phyloP scores from a whole-genome alignment of 2,113 vertebrate genomes.

The Pluvianellus socialis region DNA sequence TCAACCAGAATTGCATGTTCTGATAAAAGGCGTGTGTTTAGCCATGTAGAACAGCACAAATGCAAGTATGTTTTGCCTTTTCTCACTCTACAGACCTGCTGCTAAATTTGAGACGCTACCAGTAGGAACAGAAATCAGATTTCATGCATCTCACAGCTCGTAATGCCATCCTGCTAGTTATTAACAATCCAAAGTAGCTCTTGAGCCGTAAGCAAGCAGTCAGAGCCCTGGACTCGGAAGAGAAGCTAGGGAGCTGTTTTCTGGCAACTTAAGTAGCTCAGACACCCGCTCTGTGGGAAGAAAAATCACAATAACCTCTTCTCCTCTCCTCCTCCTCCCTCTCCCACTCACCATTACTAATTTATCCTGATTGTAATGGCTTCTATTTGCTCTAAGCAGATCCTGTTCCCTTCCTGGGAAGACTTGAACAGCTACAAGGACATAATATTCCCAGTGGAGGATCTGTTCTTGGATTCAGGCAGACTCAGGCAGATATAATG shows the following conservation, averaged over 20 bases:
- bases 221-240: background rate
- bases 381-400: conserved; percentile 31
- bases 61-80: background rate
- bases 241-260: background rate
- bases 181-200: background rate
- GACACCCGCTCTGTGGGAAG: background rate
- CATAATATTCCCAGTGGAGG: conserved; percentile 35
- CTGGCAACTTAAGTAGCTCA: background rate
- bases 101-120: background rate
- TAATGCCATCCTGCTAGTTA: background rate
- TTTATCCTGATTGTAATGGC: conserved; percentile 35
- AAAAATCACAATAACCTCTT: conserved; percentile 18
- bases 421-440: conserved; percentile 10
- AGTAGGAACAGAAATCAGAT: conserved; percentile 1
- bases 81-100: background rate
- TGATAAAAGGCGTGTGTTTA: background rate
- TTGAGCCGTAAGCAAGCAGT: background rate
- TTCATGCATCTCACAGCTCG: background rate
- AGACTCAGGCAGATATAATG: background rate
- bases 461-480: background rate
- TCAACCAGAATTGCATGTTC: background rate
- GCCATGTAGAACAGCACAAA: background rate
- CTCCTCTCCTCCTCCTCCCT: background rate
- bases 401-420: conserved; percentile 22
- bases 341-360: conserved; percentile 51